Conservation (phyloP, 2,888 invertebrate species). For the Trilocha varians region DNA sequence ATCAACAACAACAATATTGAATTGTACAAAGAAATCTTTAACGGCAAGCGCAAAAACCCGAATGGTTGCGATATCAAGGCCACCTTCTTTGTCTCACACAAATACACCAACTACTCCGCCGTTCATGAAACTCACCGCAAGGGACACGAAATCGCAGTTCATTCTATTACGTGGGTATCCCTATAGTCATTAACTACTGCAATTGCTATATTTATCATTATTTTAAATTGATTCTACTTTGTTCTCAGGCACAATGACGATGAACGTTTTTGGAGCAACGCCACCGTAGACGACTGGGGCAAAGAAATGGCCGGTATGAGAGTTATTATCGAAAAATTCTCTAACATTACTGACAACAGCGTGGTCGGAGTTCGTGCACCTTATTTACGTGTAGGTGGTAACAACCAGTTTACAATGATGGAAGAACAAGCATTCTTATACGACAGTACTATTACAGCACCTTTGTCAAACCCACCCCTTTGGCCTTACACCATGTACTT, state of each 20-base stretch:
- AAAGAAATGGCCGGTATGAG: conserved; percentile 97
- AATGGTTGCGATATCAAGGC: conserved; percentile 95
- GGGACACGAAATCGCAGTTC: conserved; percentile 94
- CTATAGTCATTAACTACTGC: not conserved
- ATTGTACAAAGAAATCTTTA: conserved; percentile 93
- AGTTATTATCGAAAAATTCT: conserved; percentile 90
- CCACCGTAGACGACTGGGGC: conserved; percentile 93
- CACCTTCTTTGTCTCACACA: conserved; percentile 93
- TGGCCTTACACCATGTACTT: conserved; percentile 99
- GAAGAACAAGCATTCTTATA: conserved; percentile 95
- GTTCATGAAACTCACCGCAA: conserved; percentile 92
- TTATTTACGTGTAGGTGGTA: conserved; percentile 92
- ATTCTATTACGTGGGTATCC: conserved; percentile 90
- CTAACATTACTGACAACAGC: conserved; percentile 91
- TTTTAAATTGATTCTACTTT: conserved; percentile 6
- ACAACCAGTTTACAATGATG: conserved; percentile 98
- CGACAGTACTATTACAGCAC: conserved; percentile 95
- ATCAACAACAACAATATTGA: conserved; percentile 97
- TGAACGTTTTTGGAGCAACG: conserved; percentile 94
- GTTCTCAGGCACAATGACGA: conserved; percentile 86
- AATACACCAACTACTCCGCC: conserved; percentile 95
- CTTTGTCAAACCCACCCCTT: conserved; percentile 90
- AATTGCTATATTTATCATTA: not conserved
- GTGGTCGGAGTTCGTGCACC: conserved; percentile 94
- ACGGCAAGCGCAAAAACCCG: conserved; percentile 90